phyloP scores from a whole-genome alignment of 2,113 vertebrate species.

The Tachuris rubrigastra region DNA sequence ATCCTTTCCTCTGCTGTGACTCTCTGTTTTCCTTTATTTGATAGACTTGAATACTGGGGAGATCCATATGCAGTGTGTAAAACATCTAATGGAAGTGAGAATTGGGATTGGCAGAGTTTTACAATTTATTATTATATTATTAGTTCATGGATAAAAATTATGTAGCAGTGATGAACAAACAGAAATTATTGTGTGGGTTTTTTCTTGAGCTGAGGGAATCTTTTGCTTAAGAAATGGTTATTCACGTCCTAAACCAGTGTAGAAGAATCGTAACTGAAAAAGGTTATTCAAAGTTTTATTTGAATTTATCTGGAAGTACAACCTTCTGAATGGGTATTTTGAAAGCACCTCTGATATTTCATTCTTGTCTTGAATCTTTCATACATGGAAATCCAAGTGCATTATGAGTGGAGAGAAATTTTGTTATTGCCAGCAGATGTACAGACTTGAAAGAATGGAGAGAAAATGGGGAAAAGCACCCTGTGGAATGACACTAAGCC shows the following conservation, averaged over 20 bases:
- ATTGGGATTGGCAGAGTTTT: not conserved
- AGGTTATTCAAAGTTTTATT: not conserved
- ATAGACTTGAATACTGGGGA: not conserved
- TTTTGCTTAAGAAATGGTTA: not conserved
- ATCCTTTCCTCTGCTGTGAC: not conserved
- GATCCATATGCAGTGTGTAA: not conserved
- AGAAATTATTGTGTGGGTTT: accelerated
- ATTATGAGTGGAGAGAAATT: not conserved
- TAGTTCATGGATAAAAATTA: not conserved
- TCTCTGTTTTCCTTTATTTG: not conserved
- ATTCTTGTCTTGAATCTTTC: not conserved
- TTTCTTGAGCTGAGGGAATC: not conserved
- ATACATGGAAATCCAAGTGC: not conserved
- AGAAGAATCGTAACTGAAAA: not conserved
- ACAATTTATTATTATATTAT: not conserved
- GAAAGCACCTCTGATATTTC: not conserved
- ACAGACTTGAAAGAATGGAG: not conserved
- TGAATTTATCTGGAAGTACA: not conserved
- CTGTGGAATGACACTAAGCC: not conserved
- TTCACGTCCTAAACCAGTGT: not conserved
- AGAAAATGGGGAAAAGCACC: not conserved
- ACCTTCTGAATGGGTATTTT: not conserved
- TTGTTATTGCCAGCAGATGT: not conserved
- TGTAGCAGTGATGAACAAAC: not conserved
- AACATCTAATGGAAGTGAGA: not conserved